phyloP scores from a whole-genome alignment of 2,113 vertebrate species.

The Osmerus mordax region DNA sequence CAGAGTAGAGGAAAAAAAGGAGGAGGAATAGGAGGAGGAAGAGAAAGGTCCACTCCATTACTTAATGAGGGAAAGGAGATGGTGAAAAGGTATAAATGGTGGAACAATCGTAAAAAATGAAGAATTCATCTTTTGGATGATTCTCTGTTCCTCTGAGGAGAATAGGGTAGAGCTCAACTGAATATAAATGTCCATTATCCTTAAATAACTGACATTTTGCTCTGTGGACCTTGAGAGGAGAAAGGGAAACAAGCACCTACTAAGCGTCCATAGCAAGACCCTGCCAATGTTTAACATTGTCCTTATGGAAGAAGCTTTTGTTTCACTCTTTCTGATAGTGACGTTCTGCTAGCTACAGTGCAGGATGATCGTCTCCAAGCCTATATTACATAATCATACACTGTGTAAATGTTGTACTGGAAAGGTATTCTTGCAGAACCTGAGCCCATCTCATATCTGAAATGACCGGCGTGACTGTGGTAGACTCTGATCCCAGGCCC shows the following conservation, averaged over 20 bases:
- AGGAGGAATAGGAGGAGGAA: constrained; percentile 17
- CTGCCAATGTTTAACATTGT: too few species aligned
- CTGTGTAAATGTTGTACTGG: background rate
- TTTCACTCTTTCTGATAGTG: too few species aligned
- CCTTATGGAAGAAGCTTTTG: too few species aligned
- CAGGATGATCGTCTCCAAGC: background rate
- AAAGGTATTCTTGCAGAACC: background rate
- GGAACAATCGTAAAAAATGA: constrained; percentile 21
- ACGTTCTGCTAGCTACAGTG: background rate
- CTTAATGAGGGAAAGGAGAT: constrained; percentile 60
- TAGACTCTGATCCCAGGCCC: constrained; percentile 26
- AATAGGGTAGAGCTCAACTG: background rate
- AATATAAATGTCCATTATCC: background rate
- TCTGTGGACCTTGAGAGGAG: background rate
- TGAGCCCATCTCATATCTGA: constrained; percentile 30
- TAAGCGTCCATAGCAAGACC: too few species aligned
- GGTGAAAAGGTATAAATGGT: constrained; percentile 41
- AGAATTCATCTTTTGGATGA: constrained; percentile 1
- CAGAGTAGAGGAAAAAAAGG: constrained; percentile 36
- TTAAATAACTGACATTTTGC: background rate
- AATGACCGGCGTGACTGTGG: constrained; percentile 27
- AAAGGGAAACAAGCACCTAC: too few species aligned
- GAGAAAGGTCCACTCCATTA: constrained; percentile 42
- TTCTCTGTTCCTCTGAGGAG: constrained; percentile 8
- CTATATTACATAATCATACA: background rate